Evolutionary conservation across 2,113 vertebrate genomes (phyloP).

Genomic region (Ibidorhyncha struthersii): DNA sequence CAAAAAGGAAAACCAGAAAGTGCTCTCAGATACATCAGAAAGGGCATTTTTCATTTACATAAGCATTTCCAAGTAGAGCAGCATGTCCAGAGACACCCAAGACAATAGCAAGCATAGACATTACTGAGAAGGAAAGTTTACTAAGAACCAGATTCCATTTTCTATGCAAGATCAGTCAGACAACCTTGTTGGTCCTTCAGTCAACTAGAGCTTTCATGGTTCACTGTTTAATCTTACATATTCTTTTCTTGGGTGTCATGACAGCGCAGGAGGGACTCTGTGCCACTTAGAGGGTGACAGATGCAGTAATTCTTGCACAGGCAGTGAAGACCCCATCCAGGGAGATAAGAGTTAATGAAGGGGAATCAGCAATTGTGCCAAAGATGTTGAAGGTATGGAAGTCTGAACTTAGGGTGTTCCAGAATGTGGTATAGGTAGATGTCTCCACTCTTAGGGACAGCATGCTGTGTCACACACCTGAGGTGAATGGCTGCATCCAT

Average conservation of each 20-base stretch:
- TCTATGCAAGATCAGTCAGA: not conserved
- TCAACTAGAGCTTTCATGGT: not conserved
- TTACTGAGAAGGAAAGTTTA: not conserved
- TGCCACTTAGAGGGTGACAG: not conserved
- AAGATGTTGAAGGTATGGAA: not conserved
- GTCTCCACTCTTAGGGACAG: not conserved
- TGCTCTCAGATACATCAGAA: not conserved
- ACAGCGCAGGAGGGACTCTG: not conserved
- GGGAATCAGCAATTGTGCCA: not conserved
- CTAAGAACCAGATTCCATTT: not conserved
- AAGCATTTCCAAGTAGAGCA: not conserved
- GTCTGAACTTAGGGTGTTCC: not conserved
- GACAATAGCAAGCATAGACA: not conserved
- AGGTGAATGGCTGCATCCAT: not conserved
- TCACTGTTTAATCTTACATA: not conserved
- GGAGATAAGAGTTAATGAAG: not conserved
- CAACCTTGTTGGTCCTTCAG: not conserved
- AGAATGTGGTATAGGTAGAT: not conserved
- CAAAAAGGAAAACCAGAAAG: not conserved
- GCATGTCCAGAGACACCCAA: not conserved
- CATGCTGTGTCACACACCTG: not conserved
- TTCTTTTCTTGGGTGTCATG: not conserved
- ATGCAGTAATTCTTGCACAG: not conserved
- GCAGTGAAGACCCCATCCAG: not conserved
- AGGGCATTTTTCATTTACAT: not conserved